phyloP scores from a whole-genome alignment of 2,888 invertebrate genomes.

The Junonia oenone region DNA sequence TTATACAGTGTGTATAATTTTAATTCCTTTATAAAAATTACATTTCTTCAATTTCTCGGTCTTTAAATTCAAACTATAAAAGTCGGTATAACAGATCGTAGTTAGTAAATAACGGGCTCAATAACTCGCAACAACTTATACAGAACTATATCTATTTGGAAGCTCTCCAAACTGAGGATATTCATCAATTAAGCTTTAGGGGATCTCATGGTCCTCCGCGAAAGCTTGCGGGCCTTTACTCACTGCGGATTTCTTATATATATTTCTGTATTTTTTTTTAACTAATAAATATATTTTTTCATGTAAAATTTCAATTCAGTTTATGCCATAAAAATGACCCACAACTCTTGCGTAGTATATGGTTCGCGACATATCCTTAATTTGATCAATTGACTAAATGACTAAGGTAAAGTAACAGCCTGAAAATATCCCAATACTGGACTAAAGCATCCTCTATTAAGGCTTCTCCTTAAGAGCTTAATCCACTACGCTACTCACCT shows the following conservation, averaged over 20 bases:
- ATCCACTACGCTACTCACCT: too few species aligned
- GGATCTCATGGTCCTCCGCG: slow-evolving; percentile 2
- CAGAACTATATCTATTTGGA: slow-evolving; percentile 26
- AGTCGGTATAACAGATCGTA: neutral
- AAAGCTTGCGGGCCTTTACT: slow-evolving; percentile 5
- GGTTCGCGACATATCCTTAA: too few species aligned
- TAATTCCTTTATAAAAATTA: neutral
- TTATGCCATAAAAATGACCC: too few species aligned
- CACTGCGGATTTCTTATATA: slow-evolving; percentile 5
- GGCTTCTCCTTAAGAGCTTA: too few species aligned
- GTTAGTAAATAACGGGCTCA: slow-evolving; percentile 6
- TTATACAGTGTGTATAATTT: too few species aligned
- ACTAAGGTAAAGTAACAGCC: too few species aligned
- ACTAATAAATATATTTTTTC: too few species aligned
- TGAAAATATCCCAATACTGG: too few species aligned
- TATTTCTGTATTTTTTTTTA: neutral
- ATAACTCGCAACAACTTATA: slow-evolving; percentile 19
- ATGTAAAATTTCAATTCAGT: too few species aligned
- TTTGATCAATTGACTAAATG: too few species aligned
- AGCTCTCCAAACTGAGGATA: slow-evolving; percentile 25
- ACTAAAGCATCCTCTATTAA: too few species aligned
- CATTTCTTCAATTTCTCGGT: neutral
- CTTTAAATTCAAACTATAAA: slow-evolving; percentile 1
- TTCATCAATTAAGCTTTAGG: slow-evolving; percentile 29
- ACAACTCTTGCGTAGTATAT: too few species aligned